Percentiles rank a stretch among this genome's conserved stretches.
phyloP scores from a whole-genome alignment of 2,797 vertebrate genomes.

The Propithecus perrieri region DNA sequence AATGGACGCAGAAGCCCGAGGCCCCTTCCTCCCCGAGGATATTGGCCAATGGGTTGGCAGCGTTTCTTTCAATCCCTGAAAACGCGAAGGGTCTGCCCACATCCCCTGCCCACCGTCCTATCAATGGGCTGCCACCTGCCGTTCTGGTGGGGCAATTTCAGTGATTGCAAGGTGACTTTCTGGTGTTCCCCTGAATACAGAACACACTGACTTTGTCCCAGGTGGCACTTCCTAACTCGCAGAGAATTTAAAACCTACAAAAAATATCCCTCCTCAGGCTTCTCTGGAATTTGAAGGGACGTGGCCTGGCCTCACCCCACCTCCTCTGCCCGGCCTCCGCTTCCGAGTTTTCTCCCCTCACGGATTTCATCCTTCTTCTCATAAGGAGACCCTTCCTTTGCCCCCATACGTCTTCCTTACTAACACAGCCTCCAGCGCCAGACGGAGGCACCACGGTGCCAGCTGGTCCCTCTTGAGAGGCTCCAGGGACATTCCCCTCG shows the following conservation, averaged over 20 bases:
- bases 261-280: not conserved
- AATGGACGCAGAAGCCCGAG: not conserved
- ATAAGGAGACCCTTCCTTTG: not conserved
- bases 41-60: not conserved
- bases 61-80: not conserved
- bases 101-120: not conserved
- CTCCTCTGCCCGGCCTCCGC: fast-evolving
- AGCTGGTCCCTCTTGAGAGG: not conserved
- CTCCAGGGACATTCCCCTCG: not conserved
- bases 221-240: not conserved
- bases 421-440: not conserved
- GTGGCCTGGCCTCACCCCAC: not conserved
- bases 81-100: not conserved
- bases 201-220: no score
- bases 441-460: not conserved
- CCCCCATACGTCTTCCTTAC: not conserved
- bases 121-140: not conserved
- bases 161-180: not conserved
- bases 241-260: not conserved
- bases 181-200: not conserved
- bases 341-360: not conserved
- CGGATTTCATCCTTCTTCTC: not conserved
- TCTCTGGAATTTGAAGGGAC: not conserved
- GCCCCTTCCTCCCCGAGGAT: not conserved
- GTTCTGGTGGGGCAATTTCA: not conserved